Evolutionary conservation across 2,113 vertebrate genomes (phyloP), one percentile per base, ranked within the genome.

Genomic region (Bagarius yarrelli): DNA sequence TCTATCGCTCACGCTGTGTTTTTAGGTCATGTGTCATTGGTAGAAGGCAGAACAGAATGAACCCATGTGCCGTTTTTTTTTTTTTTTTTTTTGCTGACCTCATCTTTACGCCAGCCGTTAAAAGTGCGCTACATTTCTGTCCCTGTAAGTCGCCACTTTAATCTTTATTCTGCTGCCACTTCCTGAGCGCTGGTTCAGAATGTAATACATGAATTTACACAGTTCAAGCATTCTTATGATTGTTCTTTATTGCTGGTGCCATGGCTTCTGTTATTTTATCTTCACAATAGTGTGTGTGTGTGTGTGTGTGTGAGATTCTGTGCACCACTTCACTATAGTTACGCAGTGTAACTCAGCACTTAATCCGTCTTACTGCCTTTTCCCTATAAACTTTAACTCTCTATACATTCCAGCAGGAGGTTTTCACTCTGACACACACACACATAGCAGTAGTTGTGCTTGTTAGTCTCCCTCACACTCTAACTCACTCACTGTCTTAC

Each of bases 351-450:
- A 52, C 55, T 79, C 32, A 56, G 67, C 59, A 34, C 50, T 56
- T 72, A 40, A 34, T 79, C 50, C 67, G 77, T 81, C 84, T 88
- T 89, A 88, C 88, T 87, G 90, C 90, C 89, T 80, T 75, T 72
- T 90, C 87, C 83, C 79, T 87, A 90, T 78, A 88, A 85, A 85
- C 83, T 15, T 71, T 91, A 89, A 88, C 88, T 89, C 88, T 88
- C 85, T 78, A 87, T 86, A 93, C 92, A 94, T 94, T 93, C 92
- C 92, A 92, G 87, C 85, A 78, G 88, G 89, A 91, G 91, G 91
- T 90, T 90, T 93, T 92, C 85, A 88, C 83, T 89, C 55, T 75
- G 83, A 25, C 52, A 55, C 36, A 66, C 83, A 82, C 80, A 83
- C 78, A 76, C 1, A 8, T 15, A 30, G n/a, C n/a, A n/a, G n/a